A percentile compares a stretch with the other conserved stretches of the same genome.
Evolutionary conservation across 2,888 invertebrate genomes (phyloP).

Genomic region (Nemotelus pantherinus): DNA sequence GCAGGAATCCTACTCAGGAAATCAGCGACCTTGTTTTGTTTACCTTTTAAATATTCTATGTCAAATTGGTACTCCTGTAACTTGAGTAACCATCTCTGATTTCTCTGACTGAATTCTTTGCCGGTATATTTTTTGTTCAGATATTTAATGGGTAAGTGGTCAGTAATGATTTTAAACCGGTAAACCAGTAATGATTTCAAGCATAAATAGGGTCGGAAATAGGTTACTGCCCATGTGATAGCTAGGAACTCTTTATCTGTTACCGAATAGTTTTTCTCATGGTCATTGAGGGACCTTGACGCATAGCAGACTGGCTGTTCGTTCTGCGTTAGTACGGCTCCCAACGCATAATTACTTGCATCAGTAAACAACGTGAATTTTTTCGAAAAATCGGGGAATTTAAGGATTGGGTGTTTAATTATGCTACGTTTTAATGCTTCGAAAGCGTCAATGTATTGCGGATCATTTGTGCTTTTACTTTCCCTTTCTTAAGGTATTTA

Average conservation of each 20-base stretch:
- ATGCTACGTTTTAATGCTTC: slow-evolving; percentile 1
- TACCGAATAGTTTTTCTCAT: slow-evolving; percentile 22
- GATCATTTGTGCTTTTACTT: slow-evolving; percentile 11
- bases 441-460: slow-evolving; percentile 11
- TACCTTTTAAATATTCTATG: slow-evolving; percentile 44
- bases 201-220: slow-evolving; percentile 32
- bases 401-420: slow-evolving; percentile 47
- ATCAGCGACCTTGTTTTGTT: slow-evolving; percentile 47
- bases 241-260: slow-evolving; percentile 27
- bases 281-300: slow-evolving; percentile 4
- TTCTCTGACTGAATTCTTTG: slow-evolving; percentile 23
- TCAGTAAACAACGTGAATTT: slow-evolving; percentile 48
- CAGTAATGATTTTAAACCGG: slow-evolving; percentile 18
- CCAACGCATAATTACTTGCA: slow-evolving; percentile 47
- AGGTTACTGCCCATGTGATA: slow-evolving; percentile 18
- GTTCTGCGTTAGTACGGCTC: slow-evolving; percentile 10
- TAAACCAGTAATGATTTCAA: slow-evolving; percentile 3
- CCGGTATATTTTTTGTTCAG: slow-evolving; percentile 6
- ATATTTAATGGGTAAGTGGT: slow-evolving; percentile 18
- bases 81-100: slow-evolving; percentile 9
- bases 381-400: slow-evolving; percentile 49
- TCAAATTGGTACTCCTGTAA: slow-evolving; percentile 42
- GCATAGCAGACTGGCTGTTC: slow-evolving; percentile 39
- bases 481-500: slow-evolving; percentile 25
- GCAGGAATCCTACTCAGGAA: slow-evolving; percentile 44